A percentile compares a stretch with the other conserved stretches of the same genome.
phyloP scores from a whole-genome alignment of 2,888 invertebrate genomes.

The Gerris lacustris region DNA sequence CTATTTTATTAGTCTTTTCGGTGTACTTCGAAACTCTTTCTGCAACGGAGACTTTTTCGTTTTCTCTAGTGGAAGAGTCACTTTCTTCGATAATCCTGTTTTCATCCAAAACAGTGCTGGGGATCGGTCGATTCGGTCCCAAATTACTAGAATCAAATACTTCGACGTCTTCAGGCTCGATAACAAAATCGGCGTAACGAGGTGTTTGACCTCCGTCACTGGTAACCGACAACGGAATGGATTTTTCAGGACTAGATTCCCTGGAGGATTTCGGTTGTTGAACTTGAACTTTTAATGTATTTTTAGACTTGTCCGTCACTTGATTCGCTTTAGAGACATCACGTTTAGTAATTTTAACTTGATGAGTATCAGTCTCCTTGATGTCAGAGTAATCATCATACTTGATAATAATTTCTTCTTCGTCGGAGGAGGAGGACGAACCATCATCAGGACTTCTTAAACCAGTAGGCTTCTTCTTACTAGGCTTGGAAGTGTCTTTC shows the following conservation, averaged over 20 bases:
- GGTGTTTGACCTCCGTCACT: slow-evolving; percentile 45
- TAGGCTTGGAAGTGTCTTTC: slow-evolving; percentile 13
- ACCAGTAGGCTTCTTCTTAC: slow-evolving; percentile 15
- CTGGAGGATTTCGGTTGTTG: slow-evolving; percentile 52
- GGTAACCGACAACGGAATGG: slow-evolving; percentile 48
- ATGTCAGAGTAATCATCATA: slow-evolving; percentile 17
- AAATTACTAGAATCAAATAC: slow-evolving; percentile 22
- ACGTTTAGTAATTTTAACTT: slow-evolving; percentile 25
- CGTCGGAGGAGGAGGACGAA: slow-evolving; percentile 27
- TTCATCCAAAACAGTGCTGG: slow-evolving; percentile 7
- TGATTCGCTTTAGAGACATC: slow-evolving; percentile 27
- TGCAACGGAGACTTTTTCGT: slow-evolving; percentile 1
- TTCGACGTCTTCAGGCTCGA: slow-evolving; percentile 56
- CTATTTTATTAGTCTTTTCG: not conserved
- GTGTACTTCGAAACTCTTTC: slow-evolving; percentile 3
- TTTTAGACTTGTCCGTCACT: slow-evolving; percentile 25
- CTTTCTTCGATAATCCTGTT: not conserved
- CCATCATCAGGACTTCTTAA: slow-evolving; percentile 9
- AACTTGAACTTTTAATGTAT: slow-evolving; percentile 29
- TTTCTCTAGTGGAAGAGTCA: not conserved
- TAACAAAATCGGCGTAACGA: slow-evolving; percentile 59
- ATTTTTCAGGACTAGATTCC: slow-evolving; percentile 60
- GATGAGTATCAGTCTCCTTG: slow-evolving; percentile 20
- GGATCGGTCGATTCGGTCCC: slow-evolving; percentile 20
- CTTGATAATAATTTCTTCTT: slow-evolving; percentile 22